Evolutionary conservation across 2,113 vertebrate species (phyloP), one percentile per base, ranked within the genome.

Genomic region (Apus apus): DNA sequence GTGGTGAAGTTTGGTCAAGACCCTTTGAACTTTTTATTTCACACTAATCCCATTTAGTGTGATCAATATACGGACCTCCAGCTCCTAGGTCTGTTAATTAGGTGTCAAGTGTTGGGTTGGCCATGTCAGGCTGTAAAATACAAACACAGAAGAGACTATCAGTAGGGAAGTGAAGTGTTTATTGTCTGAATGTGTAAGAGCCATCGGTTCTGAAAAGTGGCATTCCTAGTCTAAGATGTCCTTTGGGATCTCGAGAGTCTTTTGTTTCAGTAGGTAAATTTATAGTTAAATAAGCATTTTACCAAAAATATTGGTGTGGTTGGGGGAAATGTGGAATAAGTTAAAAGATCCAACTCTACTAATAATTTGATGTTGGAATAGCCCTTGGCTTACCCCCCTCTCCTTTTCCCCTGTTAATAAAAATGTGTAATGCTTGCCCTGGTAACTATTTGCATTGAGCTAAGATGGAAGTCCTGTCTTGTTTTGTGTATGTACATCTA

Each of bases 1-100:
- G 88, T 89, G 84, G 58, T 89, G 76, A 91, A 87, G 95, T 96
- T 95, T 96, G 93, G 96, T 96, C 97, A 97, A 95, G 97, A 97
- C 95, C 97, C 94, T 96, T 94, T 97, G 97, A 96, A 96, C 97
- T 95, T 93, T 96, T 95, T 97, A 94, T 96, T 97, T 97, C 89
- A 40, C 94, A 92, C 96, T 97, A 97, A 98, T 97, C 95, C 96
- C 85, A 87, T 94, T 94, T 96, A 97, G 78, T 94, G 93, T 96
- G 96, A 97, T 97, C 95, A 96, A 86, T 97, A 96, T 96, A 93
- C 9, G 81, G 90, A 97, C 94, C 93, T 96, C 91, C 91, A 97
- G 83, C 95, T 94, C 92, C 89, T 90, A 65, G 85, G 91, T 90
- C 89, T 93, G 85, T 97, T 97, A 98, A 97, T 97, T 96, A 96